phyloP scores from a whole-genome alignment of 2,113 vertebrate species.

The Kobus ellipsiprymnus region DNA sequence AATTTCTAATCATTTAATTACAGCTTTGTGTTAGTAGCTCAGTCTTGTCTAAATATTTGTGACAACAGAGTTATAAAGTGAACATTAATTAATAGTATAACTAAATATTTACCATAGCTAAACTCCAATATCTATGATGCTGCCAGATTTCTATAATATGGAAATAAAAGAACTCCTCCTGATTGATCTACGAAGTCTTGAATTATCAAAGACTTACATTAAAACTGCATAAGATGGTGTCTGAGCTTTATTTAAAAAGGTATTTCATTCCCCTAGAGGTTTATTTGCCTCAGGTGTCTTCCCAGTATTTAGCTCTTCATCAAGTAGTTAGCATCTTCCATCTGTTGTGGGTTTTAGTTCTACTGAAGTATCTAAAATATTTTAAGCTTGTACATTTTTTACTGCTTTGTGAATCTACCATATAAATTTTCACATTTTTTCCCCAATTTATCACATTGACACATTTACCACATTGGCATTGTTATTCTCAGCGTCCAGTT shows the following conservation, averaged over 20 bases:
- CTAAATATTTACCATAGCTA: constrained; percentile 27
- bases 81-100: background rate
- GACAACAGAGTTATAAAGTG: background rate
- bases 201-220: constrained; percentile 56
- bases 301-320: constrained; percentile 55
- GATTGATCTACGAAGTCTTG: constrained; percentile 3
- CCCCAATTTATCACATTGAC: background rate
- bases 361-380: constrained; percentile 62
- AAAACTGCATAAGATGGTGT: constrained; percentile 46
- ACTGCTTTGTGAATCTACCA: constrained; percentile 48
- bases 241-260: constrained; percentile 60
- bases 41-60: background rate
- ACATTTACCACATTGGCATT: background rate
- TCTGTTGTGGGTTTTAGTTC: background rate
- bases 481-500: constrained; percentile 47
- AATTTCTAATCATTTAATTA: background rate
- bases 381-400: constrained; percentile 35
- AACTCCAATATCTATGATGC: background rate
- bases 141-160: constrained; percentile 44
- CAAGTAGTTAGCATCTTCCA: background rate
- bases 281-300: constrained; percentile 39
- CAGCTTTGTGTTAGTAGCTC: background rate
- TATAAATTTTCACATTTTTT: constrained; percentile 50
- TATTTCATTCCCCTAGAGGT: constrained; percentile 41
- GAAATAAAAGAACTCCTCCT: constrained; percentile 24